A percentile compares a stretch with the other conserved stretches of the same genome.
Conservation (phyloP, 2,113 vertebrate genomes). For the Planiliza haematocheilus region DNA sequence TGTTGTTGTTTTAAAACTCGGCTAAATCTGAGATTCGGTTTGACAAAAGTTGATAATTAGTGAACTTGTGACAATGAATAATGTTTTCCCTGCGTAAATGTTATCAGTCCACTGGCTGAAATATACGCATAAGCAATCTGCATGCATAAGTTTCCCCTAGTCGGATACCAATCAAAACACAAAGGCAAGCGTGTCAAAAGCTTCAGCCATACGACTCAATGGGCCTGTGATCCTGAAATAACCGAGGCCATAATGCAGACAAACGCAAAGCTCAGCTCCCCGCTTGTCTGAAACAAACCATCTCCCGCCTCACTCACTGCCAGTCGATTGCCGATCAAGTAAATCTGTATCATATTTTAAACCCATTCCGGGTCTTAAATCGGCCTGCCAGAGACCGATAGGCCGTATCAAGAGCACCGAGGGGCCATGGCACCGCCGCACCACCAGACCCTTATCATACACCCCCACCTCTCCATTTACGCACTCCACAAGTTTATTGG, state of each 20-base stretch:
- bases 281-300: slow-evolving; percentile 55
- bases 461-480: slow-evolving; percentile 68
- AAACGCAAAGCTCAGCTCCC: slow-evolving; percentile 45
- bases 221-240: slow-evolving; percentile 55
- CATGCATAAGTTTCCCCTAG: slow-evolving; percentile 35
- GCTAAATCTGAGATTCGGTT: neutral
- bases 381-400: slow-evolving; percentile 84
- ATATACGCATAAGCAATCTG: slow-evolving; percentile 20
- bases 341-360: slow-evolving; percentile 84
- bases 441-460: slow-evolving; percentile 80
- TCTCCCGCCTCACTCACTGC: slow-evolving; percentile 55
- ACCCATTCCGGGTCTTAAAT: slow-evolving; percentile 78
- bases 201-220: slow-evolving; percentile 37
- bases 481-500: slow-evolving; percentile 83
- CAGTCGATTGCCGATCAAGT: slow-evolving; percentile 83
- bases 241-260: slow-evolving; percentile 34
- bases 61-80: neutral
- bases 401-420: slow-evolving; percentile 82
- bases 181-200: slow-evolving; percentile 60
- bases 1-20: neutral
- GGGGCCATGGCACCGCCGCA: slow-evolving; percentile 65
- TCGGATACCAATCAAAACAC: slow-evolving; percentile 54
- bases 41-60: neutral
- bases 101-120: slow-evolving; percentile 18
- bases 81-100: neutral